Evolutionary conservation across 92 coral and sea anemone species (phyloP).

Genomic region (Epizoanthus stellaris): DNA sequence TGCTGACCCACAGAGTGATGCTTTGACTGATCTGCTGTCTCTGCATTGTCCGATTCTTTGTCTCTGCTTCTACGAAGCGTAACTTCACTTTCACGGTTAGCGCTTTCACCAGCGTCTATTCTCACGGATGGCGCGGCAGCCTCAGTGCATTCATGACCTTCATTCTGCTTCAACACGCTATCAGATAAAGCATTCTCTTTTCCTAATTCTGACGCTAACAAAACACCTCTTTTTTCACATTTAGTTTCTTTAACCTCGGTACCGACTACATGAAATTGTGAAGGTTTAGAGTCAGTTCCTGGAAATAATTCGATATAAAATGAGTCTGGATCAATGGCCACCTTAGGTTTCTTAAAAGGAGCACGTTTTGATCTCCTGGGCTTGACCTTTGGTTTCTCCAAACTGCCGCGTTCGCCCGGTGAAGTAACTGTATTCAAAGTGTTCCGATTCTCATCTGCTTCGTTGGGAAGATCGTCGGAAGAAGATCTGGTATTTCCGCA

Average conservation of each 20-base stretch:
- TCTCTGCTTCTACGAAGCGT: background rate
- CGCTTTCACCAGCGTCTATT: background rate
- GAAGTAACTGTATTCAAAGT: background rate
- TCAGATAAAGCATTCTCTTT: background rate
- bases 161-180: background rate
- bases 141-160: background rate
- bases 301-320: slow-evolving; percentile 79
- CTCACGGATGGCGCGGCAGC: background rate
- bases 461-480: background rate
- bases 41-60: background rate
- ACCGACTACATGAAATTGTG: slow-evolving; percentile 44
- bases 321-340: slow-evolving; percentile 56
- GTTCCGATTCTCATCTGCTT: slow-evolving; percentile 17
- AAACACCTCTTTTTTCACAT: background rate
- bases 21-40: background rate
- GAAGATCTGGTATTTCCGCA: background rate
- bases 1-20: background rate
- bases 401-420: background rate
- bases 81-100: too few species aligned
- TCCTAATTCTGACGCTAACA: background rate
- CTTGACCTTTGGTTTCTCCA: background rate
- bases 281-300: slow-evolving; percentile 13
- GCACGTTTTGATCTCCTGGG: slow-evolving; percentile 51
- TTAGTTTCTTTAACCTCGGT: slow-evolving; percentile 44
- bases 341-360: slow-evolving; percentile 58